Evolutionary conservation across 2,888 invertebrate genomes (phyloP), one percentile per base, ranked within the genome.

Genomic region (Eristalinus aeneus): DNA sequence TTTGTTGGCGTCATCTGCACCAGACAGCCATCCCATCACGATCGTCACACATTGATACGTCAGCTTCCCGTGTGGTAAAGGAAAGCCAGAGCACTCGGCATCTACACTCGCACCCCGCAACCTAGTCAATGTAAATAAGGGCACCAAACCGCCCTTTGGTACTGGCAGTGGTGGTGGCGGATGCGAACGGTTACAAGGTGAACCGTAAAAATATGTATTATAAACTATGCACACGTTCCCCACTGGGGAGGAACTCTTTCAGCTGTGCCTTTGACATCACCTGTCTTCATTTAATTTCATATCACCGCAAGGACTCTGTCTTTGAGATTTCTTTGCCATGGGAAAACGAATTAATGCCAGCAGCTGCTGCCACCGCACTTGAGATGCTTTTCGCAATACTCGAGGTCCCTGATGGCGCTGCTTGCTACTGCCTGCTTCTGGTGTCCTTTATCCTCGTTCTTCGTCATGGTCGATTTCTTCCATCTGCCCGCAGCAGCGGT

Each of bases 261-360:
- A 16, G 39, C 60, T 31, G 16, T 58, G 63, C 64, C 68, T 64
- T 71, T 77, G 81, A 77, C 85, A 80, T 85, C 85, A 85, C 85
- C 85, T 85, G 85, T 73, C 85, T 85, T 85, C 80, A 81, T 85
- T 85, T 85, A 85, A 85, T 85, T 85, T 85, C 85, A 85, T 80
- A 81, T 81, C 76, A 85, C 85, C 76, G 68, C 69, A 46, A 85
- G 81, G 73, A 85, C 60, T 85, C 53, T 76, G 76, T 65, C 80
- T 76, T 80, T 75, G 84, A 85, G 84, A 80, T 80, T 85, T 76
- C 71, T 80, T 76, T 56, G 54, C 71, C 75, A 85, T 69, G 80
- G 81, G 65, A 85, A 85, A 85, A 85, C 76, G 81, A 81, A 85
- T 85, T 85, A 85, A 81, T 85, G 76, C 81, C 81, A 80, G 77